A percentile compares a stretch with the other conserved stretches of the same genome.
phyloP scores from a whole-genome alignment of 1,140 invertebrate genomes.

The Cydia pomonella region DNA sequence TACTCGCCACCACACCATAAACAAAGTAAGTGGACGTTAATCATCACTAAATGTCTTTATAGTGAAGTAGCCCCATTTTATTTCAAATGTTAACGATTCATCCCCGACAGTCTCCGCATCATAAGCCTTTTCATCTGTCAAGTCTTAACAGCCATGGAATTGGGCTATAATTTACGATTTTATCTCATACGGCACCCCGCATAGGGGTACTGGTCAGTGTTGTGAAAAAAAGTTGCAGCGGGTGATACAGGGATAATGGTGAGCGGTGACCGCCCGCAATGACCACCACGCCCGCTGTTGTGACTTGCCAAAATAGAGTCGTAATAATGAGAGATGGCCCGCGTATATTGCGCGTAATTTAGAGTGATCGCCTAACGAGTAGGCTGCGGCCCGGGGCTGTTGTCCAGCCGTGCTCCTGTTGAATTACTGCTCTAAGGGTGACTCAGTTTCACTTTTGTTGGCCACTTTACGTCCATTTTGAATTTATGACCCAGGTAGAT shows the following conservation, averaged over 20 bases:
- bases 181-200: slow-evolving; percentile 69
- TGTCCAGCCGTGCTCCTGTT: slow-evolving; percentile 53
- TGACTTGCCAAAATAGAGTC: slow-evolving; percentile 76
- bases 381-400: slow-evolving; percentile 48
- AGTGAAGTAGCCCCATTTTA: slow-evolving; percentile 67
- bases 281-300: slow-evolving; percentile 57
- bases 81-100: slow-evolving; percentile 73
- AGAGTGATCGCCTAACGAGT: slow-evolving; percentile 61
- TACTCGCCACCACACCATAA: slow-evolving; percentile 35
- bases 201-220: slow-evolving; percentile 75
- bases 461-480: slow-evolving; percentile 59
- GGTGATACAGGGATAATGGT: slow-evolving; percentile 61
- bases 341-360: slow-evolving; percentile 70
- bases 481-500: slow-evolving; percentile 56
- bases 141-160: slow-evolving; percentile 76
- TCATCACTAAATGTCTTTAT: slow-evolving; percentile 62
- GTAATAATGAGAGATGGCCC: slow-evolving; percentile 71
- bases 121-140: slow-evolving; percentile 80
- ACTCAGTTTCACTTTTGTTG: slow-evolving; percentile 72
- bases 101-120: slow-evolving; percentile 57
- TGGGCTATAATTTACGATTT: slow-evolving; percentile 80
- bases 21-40: slow-evolving; percentile 49
- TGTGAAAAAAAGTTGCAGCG: slow-evolving; percentile 62
- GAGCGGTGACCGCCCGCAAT: slow-evolving; percentile 57
- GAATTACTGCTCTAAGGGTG: slow-evolving; percentile 54